Base-by-base conservation (phyloP, 2,113 vertebrate genomes). In the Brachypodius melanocephalos region DNA sequence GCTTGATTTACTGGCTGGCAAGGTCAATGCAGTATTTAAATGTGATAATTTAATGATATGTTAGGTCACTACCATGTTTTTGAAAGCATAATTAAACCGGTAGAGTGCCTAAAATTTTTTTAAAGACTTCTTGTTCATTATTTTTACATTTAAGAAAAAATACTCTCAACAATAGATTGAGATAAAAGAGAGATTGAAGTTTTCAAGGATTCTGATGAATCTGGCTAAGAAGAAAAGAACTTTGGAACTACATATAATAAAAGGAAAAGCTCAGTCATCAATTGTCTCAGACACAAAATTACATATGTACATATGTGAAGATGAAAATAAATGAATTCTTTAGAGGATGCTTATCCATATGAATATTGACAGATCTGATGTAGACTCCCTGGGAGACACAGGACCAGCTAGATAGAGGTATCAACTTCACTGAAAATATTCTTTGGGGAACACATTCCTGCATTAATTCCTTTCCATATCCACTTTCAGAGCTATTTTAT, bases 1-100 rank as follows among this genome's bases (percentile, higher is more conserved):
- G 75, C 71, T 93, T 93, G 67, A 87, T 93, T 89, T 82, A 82
- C 52, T 73, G 59, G 14, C 51, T 96, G 85, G 59, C 79, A 95
- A 81, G 81, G 73, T 86, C 84, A 91, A 20, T 25, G 51, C 18
- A 77, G 43, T 62, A 87, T 40, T 91, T 95, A 86, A 86, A 78
- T 52, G n/a, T 52, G 36, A 84, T 91, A 69, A 90, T 78, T 85
- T 88, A 96, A 96, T 87, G 36, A 93, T 78, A 66, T 16, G 24
- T 88, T 84, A 59, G 32, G 84, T 89, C 62, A 89, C 45, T 65
- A 57, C 28, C 9, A 43, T 36, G 28, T 46, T 84, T 88, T 58
- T 87, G 31, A 68, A 93, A 82, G 62, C 34, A 51, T 71, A 92
- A 86, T 84, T 81, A 85, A 92, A 90, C 54, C 63, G n/a, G 13